These are phyloP conservation scores for Pycnonotus jocosus DNA, from an alignment of 2,113 vertebrate species.

Conservation along the genomic window DNA sequence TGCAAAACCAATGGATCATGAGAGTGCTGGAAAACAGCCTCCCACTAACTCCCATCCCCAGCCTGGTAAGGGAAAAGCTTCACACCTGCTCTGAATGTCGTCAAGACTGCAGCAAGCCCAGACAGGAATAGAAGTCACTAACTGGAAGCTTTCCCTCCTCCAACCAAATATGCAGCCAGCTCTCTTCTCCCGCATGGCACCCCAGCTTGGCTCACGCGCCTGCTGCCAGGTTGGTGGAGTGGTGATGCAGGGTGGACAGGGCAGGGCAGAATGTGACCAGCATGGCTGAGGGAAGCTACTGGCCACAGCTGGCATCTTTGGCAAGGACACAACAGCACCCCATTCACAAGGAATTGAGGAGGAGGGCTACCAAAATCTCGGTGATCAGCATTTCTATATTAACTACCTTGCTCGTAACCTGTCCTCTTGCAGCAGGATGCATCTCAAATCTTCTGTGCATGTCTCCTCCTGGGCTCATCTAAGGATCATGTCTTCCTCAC, in stretches of 20 bases:
- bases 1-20: background rate
- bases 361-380: background rate
- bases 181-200: background rate
- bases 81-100: constrained; percentile 27
- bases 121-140: constrained; percentile 46
- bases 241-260: background rate
- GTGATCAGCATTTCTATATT: fast-evolving
- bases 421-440: background rate
- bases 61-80: constrained; percentile 12
- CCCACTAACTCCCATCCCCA: background rate
- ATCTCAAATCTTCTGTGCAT: background rate
- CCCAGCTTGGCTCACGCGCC: fast-evolving
- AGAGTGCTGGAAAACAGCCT: constrained; percentile 25
- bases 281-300: fast-evolving
- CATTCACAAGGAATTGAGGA: background rate
- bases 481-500: background rate
- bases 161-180: background rate
- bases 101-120: constrained; percentile 10
- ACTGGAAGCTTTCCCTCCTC: constrained; percentile 27
- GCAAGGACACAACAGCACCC: background rate
- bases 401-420: background rate
- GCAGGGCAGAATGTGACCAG: background rate
- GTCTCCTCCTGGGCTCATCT: background rate
- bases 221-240: fast-evolving
- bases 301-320: background rate